Conservation (phyloP, 2,113 vertebrate species). For the Catharus minimus region DNA sequence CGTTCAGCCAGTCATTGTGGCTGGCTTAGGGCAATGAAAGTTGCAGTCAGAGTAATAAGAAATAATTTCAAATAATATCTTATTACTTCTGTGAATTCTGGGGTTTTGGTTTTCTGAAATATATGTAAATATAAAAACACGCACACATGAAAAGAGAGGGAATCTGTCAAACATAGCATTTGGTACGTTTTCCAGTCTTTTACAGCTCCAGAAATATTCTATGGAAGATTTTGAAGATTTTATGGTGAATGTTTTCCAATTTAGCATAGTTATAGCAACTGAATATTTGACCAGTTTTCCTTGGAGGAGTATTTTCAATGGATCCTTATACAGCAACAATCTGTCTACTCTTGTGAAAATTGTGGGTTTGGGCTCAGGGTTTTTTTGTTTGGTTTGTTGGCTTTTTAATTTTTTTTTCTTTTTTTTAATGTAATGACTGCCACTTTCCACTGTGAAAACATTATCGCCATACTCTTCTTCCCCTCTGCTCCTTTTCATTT, state of each 20-base stretch:
- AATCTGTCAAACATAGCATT: background rate
- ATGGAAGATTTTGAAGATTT: background rate
- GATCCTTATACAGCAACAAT: background rate
- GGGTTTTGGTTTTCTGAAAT: conserved; percentile 13
- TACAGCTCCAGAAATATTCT: conserved; percentile 36
- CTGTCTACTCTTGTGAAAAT: background rate
- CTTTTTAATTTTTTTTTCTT: background rate
- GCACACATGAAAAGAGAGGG: background rate
- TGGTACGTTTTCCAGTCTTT: background rate
- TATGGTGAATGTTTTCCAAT: conserved; percentile 27
- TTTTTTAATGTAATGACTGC: background rate
- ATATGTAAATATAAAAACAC: background rate
- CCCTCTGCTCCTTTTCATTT: background rate
- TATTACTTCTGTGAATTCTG: background rate
- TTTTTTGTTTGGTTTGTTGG: background rate
- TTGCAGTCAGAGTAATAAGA: background rate
- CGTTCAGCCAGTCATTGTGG: background rate
- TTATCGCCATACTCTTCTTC: background rate
- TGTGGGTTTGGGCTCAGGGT: background rate
- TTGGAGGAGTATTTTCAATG: conserved; percentile 16
- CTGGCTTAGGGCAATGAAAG: background rate
- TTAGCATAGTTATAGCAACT: background rate
- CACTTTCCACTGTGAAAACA: background rate
- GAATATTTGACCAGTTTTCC: conserved; percentile 19
- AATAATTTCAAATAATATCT: conserved; percentile 24